Conservation (phyloP, 2,797 vertebrate species). For the Loris lydekkerianus region DNA sequence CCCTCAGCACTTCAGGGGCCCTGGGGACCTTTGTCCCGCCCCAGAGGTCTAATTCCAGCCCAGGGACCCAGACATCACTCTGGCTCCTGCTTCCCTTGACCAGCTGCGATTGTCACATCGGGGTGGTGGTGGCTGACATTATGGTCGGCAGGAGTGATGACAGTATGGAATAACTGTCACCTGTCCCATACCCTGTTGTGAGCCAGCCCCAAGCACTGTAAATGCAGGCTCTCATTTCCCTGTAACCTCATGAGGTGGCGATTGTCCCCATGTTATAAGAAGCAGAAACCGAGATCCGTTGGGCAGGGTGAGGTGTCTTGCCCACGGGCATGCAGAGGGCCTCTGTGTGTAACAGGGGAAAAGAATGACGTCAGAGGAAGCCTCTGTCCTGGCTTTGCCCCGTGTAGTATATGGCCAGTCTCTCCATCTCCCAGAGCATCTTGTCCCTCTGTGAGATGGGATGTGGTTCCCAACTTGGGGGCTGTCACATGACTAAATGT, state of each 20-base stretch:
- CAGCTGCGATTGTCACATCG: rapidly evolving
- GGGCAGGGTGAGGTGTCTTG: not conserved
- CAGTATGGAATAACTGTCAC: rapidly evolving
- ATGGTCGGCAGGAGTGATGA: rapidly evolving
- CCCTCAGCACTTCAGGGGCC: rapidly evolving
- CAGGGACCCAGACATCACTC: not conserved
- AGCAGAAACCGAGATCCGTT: not conserved
- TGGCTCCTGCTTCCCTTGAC: not conserved
- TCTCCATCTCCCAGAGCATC: rapidly evolving
- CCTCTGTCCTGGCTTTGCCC: rapidly evolving
- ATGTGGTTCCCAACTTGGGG: not conserved
- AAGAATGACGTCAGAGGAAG: not conserved
- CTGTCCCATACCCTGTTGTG: rapidly evolving
- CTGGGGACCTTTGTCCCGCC: not conserved
- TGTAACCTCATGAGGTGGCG: rapidly evolving
- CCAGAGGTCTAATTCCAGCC: not conserved
- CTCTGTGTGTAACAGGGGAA: rapidly evolving
- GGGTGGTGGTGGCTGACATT: too few relatives aligned
- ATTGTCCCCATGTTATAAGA: not conserved
- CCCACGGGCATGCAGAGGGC: rapidly evolving
- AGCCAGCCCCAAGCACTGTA: rapidly evolving
- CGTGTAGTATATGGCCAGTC: not conserved
- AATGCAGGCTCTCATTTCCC: not conserved
- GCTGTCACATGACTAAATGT: not conserved
- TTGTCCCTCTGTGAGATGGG: not conserved